Base-by-base conservation (phyloP, 64 coral and sea anemone genomes). In the Pocillopora verrucosa region DNA sequence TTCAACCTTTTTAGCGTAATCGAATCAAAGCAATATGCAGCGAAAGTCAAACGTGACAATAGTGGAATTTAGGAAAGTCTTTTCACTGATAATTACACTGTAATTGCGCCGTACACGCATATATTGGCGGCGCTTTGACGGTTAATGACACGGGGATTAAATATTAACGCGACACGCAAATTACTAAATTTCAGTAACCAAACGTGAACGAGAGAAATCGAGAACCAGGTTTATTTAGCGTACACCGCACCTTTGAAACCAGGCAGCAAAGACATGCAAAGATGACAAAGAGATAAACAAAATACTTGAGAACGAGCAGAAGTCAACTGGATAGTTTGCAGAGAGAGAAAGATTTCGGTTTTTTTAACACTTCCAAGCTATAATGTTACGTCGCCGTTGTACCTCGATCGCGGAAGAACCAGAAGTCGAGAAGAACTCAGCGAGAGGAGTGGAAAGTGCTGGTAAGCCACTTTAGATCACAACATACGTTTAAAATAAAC, bases 341-440 rank as follows among this genome's bases (percentile, higher is more conserved):
- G 34, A 16, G 16, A 19, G 38, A 20, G 17, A 22, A 34, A 5
- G 13, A 62, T 68, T 12, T 70, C 20, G 67, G 1, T 4, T 70
- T 20, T 19, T n/a, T 20, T 20, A 20, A 24, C 20, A 59, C 76
- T 59, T 16, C 2, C 19, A 59, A 67, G 13, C 20, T 37, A 75
- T 15, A 59, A 96, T 96, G 95, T 69, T 93, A 10, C 88, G 79
- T 12, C 83, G 91, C 3, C 73, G 86, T 10, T 93, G 87, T 79
- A 89, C 95, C 13, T 96, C 95, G 10, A 96, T 96, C n/a, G 95
- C 95, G 9, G 94, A 96, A 69, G 94, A 96, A 67, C 91, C 94
- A 11, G 94, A 96, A 65, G 59, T 69, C 7, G 82, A 90, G 36
- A 89, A 87, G 12, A 22, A 58, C 11, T 45, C 58, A 13, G 9